Percentiles rank a stretch among this genome's conserved stretches.
These are phyloP conservation scores for Cryptoblepharus egeriae DNA, from an alignment of 2,797 vertebrate genomes.

Conservation along the genomic window DNA sequence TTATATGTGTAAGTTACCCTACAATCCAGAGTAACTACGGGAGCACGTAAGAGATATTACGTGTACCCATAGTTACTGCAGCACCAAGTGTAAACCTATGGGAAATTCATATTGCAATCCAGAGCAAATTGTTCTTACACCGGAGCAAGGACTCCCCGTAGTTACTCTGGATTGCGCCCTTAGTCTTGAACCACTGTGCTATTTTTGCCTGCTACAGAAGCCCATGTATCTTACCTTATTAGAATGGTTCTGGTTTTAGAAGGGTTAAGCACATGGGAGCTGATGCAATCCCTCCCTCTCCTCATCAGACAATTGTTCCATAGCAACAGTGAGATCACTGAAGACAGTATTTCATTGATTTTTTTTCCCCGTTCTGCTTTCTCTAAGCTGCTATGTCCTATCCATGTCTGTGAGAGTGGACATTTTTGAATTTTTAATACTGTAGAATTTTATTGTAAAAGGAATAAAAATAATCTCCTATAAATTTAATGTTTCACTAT, in stretches of 20 bases:
- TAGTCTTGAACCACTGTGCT: not conserved
- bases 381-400: constrained; percentile 79
- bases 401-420: constrained; percentile 77
- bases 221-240: not conserved
- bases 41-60: too few species aligned
- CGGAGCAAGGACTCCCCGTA: too few species aligned
- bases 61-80: too few species aligned
- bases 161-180: too few species aligned
- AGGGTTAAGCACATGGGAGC: constrained; percentile 77
- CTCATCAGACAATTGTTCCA: constrained; percentile 80
- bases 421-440: constrained; percentile 67
- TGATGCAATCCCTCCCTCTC: constrained; percentile 80
- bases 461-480: constrained; percentile 61
- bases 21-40: too few species aligned
- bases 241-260: constrained; percentile 40
- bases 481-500: constrained; percentile 78
- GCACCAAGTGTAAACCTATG: too few species aligned
- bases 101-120: too few species aligned
- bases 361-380: constrained; percentile 76
- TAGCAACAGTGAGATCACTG: constrained; percentile 87
- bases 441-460: constrained; percentile 70
- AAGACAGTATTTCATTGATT: constrained; percentile 84
- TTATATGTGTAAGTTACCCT: not conserved
- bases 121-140: too few species aligned
- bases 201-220: not conserved